These are phyloP conservation scores for Drosophila greeni DNA, from an alignment of 2,888 invertebrate species.

Conservation along the genomic window DNA sequence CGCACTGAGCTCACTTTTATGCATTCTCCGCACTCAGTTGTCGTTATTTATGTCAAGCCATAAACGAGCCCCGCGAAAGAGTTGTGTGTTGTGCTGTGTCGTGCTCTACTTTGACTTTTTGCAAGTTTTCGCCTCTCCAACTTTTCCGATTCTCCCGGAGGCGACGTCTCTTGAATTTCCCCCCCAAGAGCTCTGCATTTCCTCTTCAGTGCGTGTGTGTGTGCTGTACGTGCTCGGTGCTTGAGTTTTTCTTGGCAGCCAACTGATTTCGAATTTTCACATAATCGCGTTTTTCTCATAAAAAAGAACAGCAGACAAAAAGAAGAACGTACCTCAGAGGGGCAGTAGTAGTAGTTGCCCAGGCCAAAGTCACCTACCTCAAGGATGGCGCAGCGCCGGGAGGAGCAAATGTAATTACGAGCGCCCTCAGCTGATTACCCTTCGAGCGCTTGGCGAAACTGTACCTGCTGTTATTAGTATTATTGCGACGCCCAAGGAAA, in stretches of 20 bases:
- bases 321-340: conserved; percentile 12
- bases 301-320: conserved; percentile 6
- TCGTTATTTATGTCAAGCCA: conserved; percentile 38
- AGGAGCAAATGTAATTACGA: conserved; percentile 8
- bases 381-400: not conserved
- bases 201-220: conserved; percentile 12
- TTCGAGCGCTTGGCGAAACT: conserved; percentile 12
- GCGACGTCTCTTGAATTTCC: conserved; percentile 10
- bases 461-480: conserved; percentile 17
- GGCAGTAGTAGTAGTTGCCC: conserved; percentile 2
- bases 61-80: conserved; percentile 27
- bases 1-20: conserved; percentile 30
- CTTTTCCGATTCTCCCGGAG: conserved; percentile 15
- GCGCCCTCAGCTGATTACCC: conserved; percentile 17
- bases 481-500: conserved; percentile 9
- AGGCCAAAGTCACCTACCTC: conserved; percentile 6
- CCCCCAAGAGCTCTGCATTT: conserved; percentile 27
- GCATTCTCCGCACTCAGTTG: conserved; percentile 12
- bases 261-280: conserved; percentile 44
- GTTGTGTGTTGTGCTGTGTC: conserved; percentile 2
- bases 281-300: conserved; percentile 31
- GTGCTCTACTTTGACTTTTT: conserved; percentile 26
- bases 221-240: conserved; percentile 28
- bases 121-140: conserved; percentile 12
- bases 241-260: conserved; percentile 24